These are phyloP conservation scores for Uria aalge DNA, from an alignment of 2,113 vertebrate species.

Conservation along the genomic window DNA sequence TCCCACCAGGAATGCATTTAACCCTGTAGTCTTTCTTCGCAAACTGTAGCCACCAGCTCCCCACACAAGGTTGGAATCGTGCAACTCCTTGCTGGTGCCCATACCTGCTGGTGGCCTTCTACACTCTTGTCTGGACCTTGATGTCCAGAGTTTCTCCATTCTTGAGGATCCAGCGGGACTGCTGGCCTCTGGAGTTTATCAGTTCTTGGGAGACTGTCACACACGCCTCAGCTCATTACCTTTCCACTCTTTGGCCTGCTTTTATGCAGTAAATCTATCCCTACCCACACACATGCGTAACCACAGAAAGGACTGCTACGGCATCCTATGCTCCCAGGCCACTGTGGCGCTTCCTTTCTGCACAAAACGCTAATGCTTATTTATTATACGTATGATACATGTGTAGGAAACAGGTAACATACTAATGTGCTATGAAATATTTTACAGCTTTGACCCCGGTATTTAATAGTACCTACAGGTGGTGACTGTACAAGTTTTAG, in stretches of 20 bases:
- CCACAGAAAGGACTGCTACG: neutral
- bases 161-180: neutral
- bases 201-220: neutral
- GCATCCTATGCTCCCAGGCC: neutral
- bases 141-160: neutral
- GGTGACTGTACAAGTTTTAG: neutral
- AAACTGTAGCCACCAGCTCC: neutral
- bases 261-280: neutral
- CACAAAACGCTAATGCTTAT: neutral
- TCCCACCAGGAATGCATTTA: neutral
- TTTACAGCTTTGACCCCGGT: neutral
- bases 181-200: neutral
- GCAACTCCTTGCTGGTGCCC: neutral
- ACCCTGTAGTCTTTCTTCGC: neutral
- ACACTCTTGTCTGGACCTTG: neutral
- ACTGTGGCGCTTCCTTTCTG: neutral
- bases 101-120: neutral
- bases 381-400: neutral
- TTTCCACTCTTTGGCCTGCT: neutral
- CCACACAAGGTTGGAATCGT: neutral
- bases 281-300: rapidly evolving
- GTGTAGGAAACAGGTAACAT: neutral
- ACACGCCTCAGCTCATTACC: neutral
- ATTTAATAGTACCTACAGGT: neutral
- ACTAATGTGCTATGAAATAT: neutral